Evolutionary conservation across 2,797 vertebrate genomes (phyloP), one percentile per base, ranked within the genome.

Genomic region (Hoplostethus mediterraneus): DNA sequence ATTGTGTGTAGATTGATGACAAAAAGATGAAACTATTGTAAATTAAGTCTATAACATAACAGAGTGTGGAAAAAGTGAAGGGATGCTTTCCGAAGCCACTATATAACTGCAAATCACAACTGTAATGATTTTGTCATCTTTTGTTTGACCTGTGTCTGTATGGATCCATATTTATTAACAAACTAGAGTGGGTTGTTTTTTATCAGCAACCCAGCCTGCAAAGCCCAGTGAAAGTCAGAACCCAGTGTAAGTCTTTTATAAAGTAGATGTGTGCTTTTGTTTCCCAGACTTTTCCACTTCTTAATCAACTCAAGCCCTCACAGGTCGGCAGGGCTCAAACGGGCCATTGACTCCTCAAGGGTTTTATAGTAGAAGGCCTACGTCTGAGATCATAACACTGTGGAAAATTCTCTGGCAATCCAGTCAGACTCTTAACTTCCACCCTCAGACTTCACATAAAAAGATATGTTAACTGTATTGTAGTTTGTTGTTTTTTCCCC

Each of bases 291-390:
- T 90, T 92, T 91, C 85, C 85, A 85, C 77, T 85, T 82, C 83
- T 89, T 90, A 85, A 88, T 90, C 85, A 85, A 76, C 75, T 88
- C 79, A 82, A 84, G 85, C 75, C 84, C 85, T 87, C 84, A 71
- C 79, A 86, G 88, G 91, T 87, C 80, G 73, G 77, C 79, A 59
- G 77, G 71, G 70, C 77, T 85, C 59, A 81, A 85, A 84, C 11
- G 75, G 85, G 73, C 80, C 82, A 78, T 85, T 78, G 76, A 87
- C 86, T 90, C 71, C 79, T 79, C 77, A 59, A 78, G 61, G 33
- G 17, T 84, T 90, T 89, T 86, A 88, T 87, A 77, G 83, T 77
- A 73, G 73, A 74, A 74, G 67, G 80, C 86, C 81, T 74, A 55
- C 13, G 67, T 36, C 82, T 86, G 81, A 85, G 76, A 84, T 88